Base-by-base conservation (phyloP, 2,888 invertebrate genomes). In the Drosophila hamatofila region DNA sequence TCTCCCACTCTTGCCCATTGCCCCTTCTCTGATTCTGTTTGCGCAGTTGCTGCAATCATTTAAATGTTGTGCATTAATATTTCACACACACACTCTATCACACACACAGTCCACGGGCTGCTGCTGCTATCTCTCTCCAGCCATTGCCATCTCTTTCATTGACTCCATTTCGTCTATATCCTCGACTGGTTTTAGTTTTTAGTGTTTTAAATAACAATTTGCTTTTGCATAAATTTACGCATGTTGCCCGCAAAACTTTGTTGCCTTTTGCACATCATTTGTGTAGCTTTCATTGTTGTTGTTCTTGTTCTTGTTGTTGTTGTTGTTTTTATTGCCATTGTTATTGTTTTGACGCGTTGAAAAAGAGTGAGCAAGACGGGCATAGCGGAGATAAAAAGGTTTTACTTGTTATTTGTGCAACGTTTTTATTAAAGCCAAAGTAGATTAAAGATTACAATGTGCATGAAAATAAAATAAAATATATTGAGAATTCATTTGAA, bases 141-240 rank as follows among this genome's bases (percentile, higher is more conserved):
- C 14, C 39, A 11, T 33, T 14, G 51, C 56, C 39, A 27, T 52
- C 72, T 37, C 66, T 59, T 25, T 65, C 56, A 57, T 61, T 62
- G 57, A 52, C 25, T 51, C 18, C 57, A 58, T 41, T 55, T 44
- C 42, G 42, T 48, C 63, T 52, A 75, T 57, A 75, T 75, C 48
- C 65, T 76, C 60, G 55, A 62, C 79, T 78, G 77, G 62, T 66
- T 78, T 80, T 74, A 73, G 89, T 78, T 80, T 80, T 88, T 75
- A 83, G 89, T 85, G 75, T 84, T 89, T 85, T 85, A 89, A 89
- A 85, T 87, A 85, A 88, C 89, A 89, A 85, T 85, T 85, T 89
- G 78, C 80, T 71, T 88, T 88, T 82, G 85, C 88, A 85, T 85
- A 84, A 89, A 88, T 85, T 85, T 82, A 84, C 89, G 88, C 72